Conservation (phyloP, 2,888 invertebrate genomes). For the Plagodis dolabraria region DNA sequence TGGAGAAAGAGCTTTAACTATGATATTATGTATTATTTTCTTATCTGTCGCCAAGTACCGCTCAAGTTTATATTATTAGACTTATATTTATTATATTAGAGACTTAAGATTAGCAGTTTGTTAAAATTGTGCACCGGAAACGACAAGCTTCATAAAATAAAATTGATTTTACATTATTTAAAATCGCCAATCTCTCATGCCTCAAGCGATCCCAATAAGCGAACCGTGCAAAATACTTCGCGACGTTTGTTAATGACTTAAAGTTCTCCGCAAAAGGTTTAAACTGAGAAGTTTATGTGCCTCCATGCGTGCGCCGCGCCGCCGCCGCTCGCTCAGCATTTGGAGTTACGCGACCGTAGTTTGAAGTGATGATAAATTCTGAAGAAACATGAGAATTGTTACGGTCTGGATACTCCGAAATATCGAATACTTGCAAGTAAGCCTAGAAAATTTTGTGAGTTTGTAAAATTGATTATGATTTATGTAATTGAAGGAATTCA, state of each 20-base stretch:
- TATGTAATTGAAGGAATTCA: no score
- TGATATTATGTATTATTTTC: no score
- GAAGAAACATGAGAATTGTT: conserved; percentile 1
- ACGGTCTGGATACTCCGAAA: conserved; percentile 1
- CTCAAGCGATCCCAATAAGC: not conserved
- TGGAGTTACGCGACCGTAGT: conserved; percentile 7
- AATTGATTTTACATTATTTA: no score
- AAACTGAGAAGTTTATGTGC: conserved; percentile 11
- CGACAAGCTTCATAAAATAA: no score
- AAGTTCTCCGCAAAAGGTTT: conserved; percentile 18
- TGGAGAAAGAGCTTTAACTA: no score
- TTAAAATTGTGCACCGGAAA: no score
- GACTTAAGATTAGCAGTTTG: no score
- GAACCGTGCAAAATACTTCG: conserved; percentile 5
- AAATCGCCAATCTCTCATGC: not conserved
- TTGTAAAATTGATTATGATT: no score
- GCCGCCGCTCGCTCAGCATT: conserved; percentile 7
- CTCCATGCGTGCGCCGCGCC: conserved; percentile 9
- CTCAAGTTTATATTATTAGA: no score
- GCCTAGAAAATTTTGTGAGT: not conserved
- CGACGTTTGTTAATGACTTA: conserved; percentile 22
- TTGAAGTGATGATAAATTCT: conserved; percentile 5
- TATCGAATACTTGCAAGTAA: not conserved
- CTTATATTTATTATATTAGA: no score
- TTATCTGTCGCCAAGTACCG: no score